Evolutionary conservation across 1,140 invertebrate genomes (phyloP), one percentile per base, ranked within the genome.

Genomic region (Archivesica marissinica): DNA sequence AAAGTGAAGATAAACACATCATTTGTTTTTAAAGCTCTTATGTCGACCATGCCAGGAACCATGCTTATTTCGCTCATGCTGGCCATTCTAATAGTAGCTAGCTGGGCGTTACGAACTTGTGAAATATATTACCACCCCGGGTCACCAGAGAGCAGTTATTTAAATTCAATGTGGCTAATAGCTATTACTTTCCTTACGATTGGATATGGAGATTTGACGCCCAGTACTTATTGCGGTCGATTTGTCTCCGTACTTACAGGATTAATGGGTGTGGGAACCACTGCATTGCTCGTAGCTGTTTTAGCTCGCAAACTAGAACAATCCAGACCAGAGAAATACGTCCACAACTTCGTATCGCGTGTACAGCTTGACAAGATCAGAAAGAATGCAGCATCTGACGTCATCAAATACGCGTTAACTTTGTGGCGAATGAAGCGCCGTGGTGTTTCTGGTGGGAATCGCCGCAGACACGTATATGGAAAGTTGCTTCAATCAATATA

Each of bases 11-110:
- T 94, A 35, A 92, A 92, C 88, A 90, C 91, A n/a, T 81, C 88
- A 20, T 94, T 94, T 87, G 91, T 94, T 28, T 94, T 94, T 87
- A 94, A 94, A 85, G 93, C 94, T 25, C 87, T 93, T 0, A 94
- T 94, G 94, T 92, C 91, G 2, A 89, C 93, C 11, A 91, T 90
- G 61, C 94, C 94, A 6, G 93, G 91, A 30, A 92, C 89, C 11
- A 85, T 93, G 41, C 86, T 94, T 28, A 75, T 90, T 20, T 59
- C 88, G 3, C 86, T 93, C 52, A 93, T 94, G 90, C 25, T 90
- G 1, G 88, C 86, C 3, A 91, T 93, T 44, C 91, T 92, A 66
- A 33, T 93, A n/a, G 64, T 93, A 59, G 88, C 88, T 56, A 91
- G 91, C 38, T 94, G 94, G 94, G 90, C 92, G 15, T 88, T 94